Conservation (phyloP, 2,113 vertebrate species). For the Sus scrofa region T2T-Sscrofa CM000820.6:130678001-130678500, state of each 20-base stretch:
- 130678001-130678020: too few relatives aligned
- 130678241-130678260: background rate
- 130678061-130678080: background rate
- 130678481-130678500: background rate
- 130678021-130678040: too few relatives aligned
- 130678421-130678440: background rate
- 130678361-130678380: background rate
- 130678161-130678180: background rate
- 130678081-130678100: background rate
- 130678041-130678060: background rate
- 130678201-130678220: background rate
- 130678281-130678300: background rate
- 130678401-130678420: background rate
- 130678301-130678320: background rate
- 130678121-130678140: background rate
- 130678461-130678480: background rate
- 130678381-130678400: background rate
- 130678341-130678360: background rate
- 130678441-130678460: background rate
- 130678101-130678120: background rate
- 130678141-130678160: background rate
- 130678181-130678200: background rate
- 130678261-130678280: background rate
- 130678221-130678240: background rate
- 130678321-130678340: background rate